These are phyloP conservation scores for fruit fly (Drosophila melanogaster) DNA, from an alignment of 1,140 invertebrate genomes.

Conservation along the genomic window DNA sequence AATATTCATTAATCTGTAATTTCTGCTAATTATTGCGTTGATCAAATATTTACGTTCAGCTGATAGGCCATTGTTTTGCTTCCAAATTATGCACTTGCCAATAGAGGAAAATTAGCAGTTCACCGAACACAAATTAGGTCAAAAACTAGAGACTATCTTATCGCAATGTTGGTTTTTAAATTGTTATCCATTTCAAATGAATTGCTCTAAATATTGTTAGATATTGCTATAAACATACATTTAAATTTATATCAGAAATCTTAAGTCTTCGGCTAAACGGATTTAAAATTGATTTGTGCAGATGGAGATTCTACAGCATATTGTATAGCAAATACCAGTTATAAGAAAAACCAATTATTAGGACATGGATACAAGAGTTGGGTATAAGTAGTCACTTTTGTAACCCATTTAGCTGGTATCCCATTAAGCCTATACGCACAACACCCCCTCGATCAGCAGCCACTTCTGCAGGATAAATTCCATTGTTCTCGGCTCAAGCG, in stretches of 20 bases:
- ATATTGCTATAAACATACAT: no score
- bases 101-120: neutral
- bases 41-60: constrained; percentile 33
- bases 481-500: constrained; percentile 34
- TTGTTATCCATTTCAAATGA: neutral
- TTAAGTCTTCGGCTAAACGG: no score
- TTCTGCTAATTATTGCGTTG: constrained; percentile 28
- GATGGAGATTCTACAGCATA: neutral
- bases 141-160: neutral
- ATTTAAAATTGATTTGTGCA: no score
- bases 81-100: neutral
- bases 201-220: no score
- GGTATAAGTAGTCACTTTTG: constrained; percentile 9
- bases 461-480: constrained; percentile 20
- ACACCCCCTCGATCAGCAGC: constrained; percentile 13
- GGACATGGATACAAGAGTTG: constrained; percentile 7
- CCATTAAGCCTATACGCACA: constrained; percentile 20
- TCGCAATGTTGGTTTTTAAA: neutral
- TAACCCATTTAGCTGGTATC: constrained; percentile 33
- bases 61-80: constrained; percentile 19
- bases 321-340: neutral
- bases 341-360: constrained; percentile 10
- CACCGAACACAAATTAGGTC: neutral
- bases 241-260: no score
- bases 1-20: constrained; percentile 46